Conservation (phyloP, 1,140 invertebrate genomes). For the Neotoxoptera formosana region DNA sequence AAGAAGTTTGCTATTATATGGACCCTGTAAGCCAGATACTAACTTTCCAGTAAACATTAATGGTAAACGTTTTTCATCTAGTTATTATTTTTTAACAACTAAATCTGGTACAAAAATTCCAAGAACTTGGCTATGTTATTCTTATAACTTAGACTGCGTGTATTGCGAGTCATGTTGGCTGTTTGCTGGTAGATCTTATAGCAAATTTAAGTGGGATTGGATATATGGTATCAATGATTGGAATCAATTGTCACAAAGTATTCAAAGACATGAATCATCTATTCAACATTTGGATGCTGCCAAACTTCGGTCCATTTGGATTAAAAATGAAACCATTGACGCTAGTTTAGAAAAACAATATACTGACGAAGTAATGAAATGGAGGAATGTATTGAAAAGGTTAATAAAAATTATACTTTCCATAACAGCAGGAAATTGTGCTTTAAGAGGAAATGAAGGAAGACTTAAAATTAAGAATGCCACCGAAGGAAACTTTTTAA, state of each 20-base stretch:
- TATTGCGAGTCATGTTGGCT: too few species aligned
- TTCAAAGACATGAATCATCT: constrained; percentile 7
- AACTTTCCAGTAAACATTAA: too few species aligned
- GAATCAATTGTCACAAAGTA: constrained; percentile 16
- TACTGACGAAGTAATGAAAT: background rate
- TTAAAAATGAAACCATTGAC: constrained; percentile 21
- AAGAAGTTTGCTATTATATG: too few species aligned
- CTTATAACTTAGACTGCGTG: too few species aligned
- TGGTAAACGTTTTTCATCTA: too few species aligned
- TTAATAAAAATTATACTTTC: constrained; percentile 17
- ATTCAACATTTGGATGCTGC: constrained; percentile 21
- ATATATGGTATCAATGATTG: constrained; percentile 17
- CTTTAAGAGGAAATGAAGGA: constrained; percentile 22
- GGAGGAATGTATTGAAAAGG: constrained; percentile 23
- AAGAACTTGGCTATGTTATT: too few species aligned
- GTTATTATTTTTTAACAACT: too few species aligned
- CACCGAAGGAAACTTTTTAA: constrained; percentile 4
- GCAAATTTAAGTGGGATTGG: constrained; percentile 18
- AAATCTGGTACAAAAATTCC: too few species aligned
- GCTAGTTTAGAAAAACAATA: background rate
- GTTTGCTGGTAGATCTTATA: too few species aligned
- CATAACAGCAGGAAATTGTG: constrained; percentile 1
- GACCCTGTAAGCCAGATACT: too few species aligned
- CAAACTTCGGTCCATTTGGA: background rate
- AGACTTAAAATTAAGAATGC: background rate